Evolutionary conservation across 2,797 vertebrate species (phyloP).

Genomic region (Periophthalmus magnuspinnatus): DNA sequence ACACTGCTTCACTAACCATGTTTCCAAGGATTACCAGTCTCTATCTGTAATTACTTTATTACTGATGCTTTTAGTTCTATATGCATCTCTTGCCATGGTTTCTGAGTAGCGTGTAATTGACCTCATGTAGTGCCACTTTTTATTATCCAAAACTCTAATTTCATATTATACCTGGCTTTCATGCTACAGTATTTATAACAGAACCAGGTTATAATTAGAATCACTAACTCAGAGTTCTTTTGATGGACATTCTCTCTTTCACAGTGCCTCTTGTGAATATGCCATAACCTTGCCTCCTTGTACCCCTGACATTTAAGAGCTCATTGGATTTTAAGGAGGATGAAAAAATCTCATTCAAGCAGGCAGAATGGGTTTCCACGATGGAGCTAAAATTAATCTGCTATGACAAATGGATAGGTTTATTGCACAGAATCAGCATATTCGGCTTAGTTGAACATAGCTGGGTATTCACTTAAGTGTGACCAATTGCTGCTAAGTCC

Average conservation of each 20-base stretch:
- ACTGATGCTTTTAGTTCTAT: neutral
- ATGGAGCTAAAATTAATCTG: conserved; percentile 34
- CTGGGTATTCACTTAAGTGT: conserved; percentile 17
- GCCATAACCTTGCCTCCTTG: neutral
- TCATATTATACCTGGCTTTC: neutral
- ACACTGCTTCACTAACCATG: neutral
- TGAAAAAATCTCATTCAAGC: conserved; percentile 12
- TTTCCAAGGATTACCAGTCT: conserved; percentile 6
- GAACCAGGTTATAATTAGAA: neutral
- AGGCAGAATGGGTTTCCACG: conserved; percentile 24
- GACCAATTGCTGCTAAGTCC: conserved; percentile 11
- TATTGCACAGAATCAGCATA: conserved; percentile 11
- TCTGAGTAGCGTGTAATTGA: conserved; percentile 1
- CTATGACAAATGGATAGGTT: conserved; percentile 33
- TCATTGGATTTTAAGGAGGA: conserved; percentile 9
- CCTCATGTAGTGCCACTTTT: neutral
- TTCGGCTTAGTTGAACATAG: conserved; percentile 14
- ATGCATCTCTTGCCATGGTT: conserved; percentile 1
- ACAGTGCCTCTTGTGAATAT: neutral
- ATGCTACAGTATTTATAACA: neutral
- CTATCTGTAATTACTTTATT: conserved; percentile 8
- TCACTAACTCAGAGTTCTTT: conserved; percentile 1
- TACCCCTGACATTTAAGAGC: conserved; percentile 22
- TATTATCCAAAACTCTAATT: neutral
- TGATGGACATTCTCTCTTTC: neutral